A percentile compares a stretch with the other conserved stretches of the same genome.
Evolutionary conservation across 1,140 invertebrate genomes (phyloP).

Genomic region (Apis cerana): DNA sequence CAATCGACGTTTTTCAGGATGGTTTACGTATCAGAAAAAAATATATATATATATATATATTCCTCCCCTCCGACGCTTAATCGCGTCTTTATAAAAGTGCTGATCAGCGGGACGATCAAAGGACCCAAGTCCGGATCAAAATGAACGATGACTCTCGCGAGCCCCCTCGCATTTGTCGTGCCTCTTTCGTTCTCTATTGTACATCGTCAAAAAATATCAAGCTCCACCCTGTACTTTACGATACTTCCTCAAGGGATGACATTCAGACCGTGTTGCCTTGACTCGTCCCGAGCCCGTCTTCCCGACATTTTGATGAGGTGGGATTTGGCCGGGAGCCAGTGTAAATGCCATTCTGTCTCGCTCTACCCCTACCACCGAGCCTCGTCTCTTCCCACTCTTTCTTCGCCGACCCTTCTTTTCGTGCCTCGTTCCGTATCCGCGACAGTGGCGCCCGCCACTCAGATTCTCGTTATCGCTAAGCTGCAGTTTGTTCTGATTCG

Average conservation of each 20-base stretch:
- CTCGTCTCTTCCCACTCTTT: neutral
- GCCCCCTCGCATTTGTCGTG: conserved; percentile 51
- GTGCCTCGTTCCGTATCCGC: conserved; percentile 13
- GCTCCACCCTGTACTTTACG: conserved; percentile 29
- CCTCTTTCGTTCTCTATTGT: conserved; percentile 9
- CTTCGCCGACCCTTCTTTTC: neutral
- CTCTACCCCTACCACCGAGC: conserved; percentile 9
- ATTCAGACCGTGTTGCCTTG: conserved; percentile 66
- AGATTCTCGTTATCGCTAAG: conserved; percentile 60
- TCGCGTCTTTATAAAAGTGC: conserved; percentile 45
- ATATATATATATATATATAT: neutral
- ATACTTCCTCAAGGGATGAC: conserved; percentile 66
- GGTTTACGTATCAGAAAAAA: neutral
- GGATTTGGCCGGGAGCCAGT: conserved; percentile 71
- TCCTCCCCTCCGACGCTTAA: conserved; percentile 41
- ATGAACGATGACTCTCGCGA: conserved; percentile 57
- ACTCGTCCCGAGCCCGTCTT: conserved; percentile 65
- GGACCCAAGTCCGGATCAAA: conserved; percentile 21
- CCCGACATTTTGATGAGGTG: conserved; percentile 74
- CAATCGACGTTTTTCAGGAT: neutral
- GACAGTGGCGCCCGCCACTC: conserved; percentile 26
- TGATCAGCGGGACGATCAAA: conserved; percentile 42
- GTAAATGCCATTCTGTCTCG: conserved; percentile 67
- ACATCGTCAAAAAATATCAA: conserved; percentile 60
- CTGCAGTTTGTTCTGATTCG: conserved; percentile 58